These are phyloP conservation scores for Echinometra lucunter DNA, from an alignment of 53 echinoderm and acorn worm genomes.

Conservation along the genomic window DNA sequence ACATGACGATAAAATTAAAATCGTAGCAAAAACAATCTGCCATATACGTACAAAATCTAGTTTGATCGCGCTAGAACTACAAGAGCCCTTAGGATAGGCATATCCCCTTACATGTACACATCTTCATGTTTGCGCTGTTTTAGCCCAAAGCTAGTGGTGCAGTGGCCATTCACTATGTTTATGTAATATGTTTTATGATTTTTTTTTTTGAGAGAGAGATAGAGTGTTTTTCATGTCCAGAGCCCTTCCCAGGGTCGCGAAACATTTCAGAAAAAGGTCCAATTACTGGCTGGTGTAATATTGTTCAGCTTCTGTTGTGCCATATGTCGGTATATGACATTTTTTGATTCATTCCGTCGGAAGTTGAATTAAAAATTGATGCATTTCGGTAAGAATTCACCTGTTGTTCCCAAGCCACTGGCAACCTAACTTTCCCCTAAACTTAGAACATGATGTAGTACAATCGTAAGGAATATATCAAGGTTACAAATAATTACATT, in stretches of 20 bases:
- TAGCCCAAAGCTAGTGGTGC: not conserved
- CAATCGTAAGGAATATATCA: no score
- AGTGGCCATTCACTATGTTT: not conserved
- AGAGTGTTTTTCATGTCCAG: no score
- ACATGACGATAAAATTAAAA: not conserved
- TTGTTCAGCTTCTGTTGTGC: not conserved
- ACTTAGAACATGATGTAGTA: no score
- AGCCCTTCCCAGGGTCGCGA: conserved; percentile 10
- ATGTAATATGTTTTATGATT: conserved; percentile 17
- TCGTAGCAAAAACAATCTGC: not conserved
- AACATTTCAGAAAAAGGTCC: not conserved
- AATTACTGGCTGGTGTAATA: not conserved
- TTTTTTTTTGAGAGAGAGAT: not conserved
- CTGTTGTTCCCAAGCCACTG: no score
- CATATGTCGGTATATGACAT: no score
- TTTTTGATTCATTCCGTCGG: no score
- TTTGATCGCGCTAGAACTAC: not conserved
- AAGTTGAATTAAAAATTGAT: no score
- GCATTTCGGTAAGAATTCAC: no score
- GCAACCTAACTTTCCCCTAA: no score
- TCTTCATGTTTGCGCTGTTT: not conserved
- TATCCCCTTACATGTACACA: not conserved
- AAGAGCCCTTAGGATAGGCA: not conserved
- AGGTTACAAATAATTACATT: no score
- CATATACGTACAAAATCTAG: no score